Evolutionary conservation across 2,888 invertebrate species (phyloP), one percentile per base, ranked within the genome.

Genomic region (Schrankia costaestrigalis): DNA sequence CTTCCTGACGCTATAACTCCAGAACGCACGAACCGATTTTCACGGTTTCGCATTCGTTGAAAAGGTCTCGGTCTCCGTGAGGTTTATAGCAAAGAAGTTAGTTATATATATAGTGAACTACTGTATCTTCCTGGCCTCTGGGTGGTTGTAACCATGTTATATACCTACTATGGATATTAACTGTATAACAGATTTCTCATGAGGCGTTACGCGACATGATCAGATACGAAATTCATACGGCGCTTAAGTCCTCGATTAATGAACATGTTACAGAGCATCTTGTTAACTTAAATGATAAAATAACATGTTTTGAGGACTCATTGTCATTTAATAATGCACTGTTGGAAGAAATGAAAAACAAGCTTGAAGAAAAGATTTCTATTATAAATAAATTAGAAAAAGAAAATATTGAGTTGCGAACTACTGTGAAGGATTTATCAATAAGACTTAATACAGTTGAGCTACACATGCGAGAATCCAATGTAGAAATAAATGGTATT

Each of bases 151-250:
- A n/a, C n/a, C n/a, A n/a, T n/a, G n/a, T n/a, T n/a, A n/a, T n/a
- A n/a, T n/a, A n/a, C n/a, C n/a, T n/a, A n/a, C n/a, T n/a, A n/a
- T n/a, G n/a, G n/a, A n/a, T n/a, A n/a, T n/a, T n/a, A n/a, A n/a
- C n/a, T n/a, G n/a, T n/a, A n/a, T n/a, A n/a, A n/a, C n/a, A n/a
- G n/a, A 10, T 8, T 10, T 15, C 17, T 6, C 17, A 15, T 6
- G 6, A 6, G 6, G 17, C 10, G 2, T 22, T 22, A 10, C 22
- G 22, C 10, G 22, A 8, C 22, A 10, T 10, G 9, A 10, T 15
- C 6, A 15, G 17, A 15, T 3, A 6, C 6, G 17, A 15, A 15
- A 15, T 15, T 15, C 3, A 15, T 3, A 15, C 6, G 71, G 17
- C 17, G 6, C 17, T 15, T 6, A 15, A 15, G 6, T 15, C 3